phyloP scores from a whole-genome alignment of 2,113 vertebrate species.

The Zosterops hypoxanthus region DNA sequence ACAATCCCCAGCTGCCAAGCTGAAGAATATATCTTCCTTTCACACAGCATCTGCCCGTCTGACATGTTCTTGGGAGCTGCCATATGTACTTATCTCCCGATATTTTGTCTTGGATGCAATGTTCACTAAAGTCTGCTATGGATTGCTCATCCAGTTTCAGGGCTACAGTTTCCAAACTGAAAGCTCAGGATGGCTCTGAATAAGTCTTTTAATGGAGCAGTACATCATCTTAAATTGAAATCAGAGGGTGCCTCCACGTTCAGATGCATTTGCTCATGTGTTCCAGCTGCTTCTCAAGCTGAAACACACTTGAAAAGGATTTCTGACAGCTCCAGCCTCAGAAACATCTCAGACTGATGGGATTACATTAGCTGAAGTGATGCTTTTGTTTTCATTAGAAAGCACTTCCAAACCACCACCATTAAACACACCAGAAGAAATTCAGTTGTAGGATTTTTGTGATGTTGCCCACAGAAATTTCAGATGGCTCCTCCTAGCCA shows the following conservation, averaged over 20 bases:
- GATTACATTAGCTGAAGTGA: neutral
- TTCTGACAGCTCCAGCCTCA: neutral
- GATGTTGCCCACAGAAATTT: neutral
- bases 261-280: neutral
- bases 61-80: constrained; percentile 6
- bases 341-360: neutral
- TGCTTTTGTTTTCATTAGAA: neutral
- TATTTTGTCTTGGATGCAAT: neutral
- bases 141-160: neutral
- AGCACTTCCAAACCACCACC: neutral
- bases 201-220: neutral
- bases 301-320: neutral
- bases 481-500: neutral
- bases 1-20: neutral
- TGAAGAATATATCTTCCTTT: neutral
- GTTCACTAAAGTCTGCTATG: neutral
- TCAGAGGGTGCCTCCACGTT: neutral
- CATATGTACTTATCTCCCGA: neutral
- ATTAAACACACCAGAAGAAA: neutral
- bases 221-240: neutral
- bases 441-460: neutral
- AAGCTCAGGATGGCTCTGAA: neutral
- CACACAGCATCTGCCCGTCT: neutral
- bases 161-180: neutral
- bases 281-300: neutral